phyloP scores from a whole-genome alignment of 1,140 invertebrate genomes.

The Lepidurus packardi region DNA sequence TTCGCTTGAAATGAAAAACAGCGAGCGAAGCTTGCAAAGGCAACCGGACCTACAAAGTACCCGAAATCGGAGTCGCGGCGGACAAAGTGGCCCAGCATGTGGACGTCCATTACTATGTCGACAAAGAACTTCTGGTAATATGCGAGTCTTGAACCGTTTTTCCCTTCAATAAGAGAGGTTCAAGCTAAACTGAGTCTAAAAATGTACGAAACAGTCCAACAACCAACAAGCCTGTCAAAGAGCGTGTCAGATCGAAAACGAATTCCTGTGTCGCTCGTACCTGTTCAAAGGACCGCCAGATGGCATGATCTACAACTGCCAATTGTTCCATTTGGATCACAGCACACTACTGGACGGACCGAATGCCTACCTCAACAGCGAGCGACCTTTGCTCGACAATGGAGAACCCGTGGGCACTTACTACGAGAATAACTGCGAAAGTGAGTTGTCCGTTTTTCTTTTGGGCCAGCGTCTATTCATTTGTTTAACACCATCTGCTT shows the following conservation, averaged over 20 bases:
- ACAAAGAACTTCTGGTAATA: slow-evolving; percentile 77
- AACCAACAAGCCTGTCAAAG: slow-evolving; percentile 62
- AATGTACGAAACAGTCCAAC: slow-evolving; percentile 26
- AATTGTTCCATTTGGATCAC: slow-evolving; percentile 86
- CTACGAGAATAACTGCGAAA: slow-evolving; percentile 79
- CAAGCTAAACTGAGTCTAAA: slow-evolving; percentile 28
- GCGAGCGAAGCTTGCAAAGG: slow-evolving; percentile 73
- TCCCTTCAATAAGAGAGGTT: not conserved
- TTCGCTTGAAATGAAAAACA: slow-evolving; percentile 40
- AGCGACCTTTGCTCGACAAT: slow-evolving; percentile 81
- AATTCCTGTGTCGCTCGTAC: slow-evolving; percentile 87
- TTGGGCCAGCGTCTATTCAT: slow-evolving; percentile 18
- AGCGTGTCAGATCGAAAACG: slow-evolving; percentile 85
- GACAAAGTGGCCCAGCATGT: slow-evolving; percentile 87
- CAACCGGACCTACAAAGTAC: slow-evolving; percentile 65
- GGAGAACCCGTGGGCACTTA: slow-evolving; percentile 82
- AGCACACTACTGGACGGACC: slow-evolving; percentile 84
- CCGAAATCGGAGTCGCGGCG: slow-evolving; percentile 77
- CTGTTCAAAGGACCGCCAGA: slow-evolving; percentile 58
- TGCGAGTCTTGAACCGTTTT: not conserved
- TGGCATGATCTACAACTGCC: slow-evolving; percentile 59
- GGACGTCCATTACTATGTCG: slow-evolving; percentile 83
- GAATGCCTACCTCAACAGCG: slow-evolving; percentile 78
- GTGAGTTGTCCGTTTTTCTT: slow-evolving; percentile 37
- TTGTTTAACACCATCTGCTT: slow-evolving; percentile 29